Evolutionary conservation across 30 jellyfish, hydroid and myxozoan genomes (phyloP), one percentile per base, ranked within the genome.

Genomic region (Aurelia coerulea): DNA sequence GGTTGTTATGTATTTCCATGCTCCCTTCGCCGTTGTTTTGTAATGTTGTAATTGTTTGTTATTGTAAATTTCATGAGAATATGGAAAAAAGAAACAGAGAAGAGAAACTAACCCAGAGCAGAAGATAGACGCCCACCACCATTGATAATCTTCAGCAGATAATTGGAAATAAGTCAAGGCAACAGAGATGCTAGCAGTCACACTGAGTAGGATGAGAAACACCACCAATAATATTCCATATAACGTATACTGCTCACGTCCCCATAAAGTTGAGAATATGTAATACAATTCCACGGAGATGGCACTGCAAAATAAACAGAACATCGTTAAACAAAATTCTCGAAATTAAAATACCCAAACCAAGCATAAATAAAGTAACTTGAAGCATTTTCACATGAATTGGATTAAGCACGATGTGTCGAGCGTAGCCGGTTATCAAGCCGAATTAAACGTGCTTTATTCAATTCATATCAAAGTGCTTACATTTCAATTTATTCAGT

Each of bases 51-150:
- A n/a, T n/a, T n/a, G n/a, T n/a, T n/a, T n/a, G n/a, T n/a, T n/a
- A n/a, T n/a, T n/a, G n/a, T n/a, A n/a, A n/a, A n/a, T n/a, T n/a
- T n/a, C n/a, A n/a, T n/a, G n/a, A n/a, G n/a, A n/a, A n/a, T n/a
- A n/a, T n/a, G n/a, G n/a, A n/a, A 23, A 39, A 39, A 46, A 46
- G 56, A 46, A 46, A 46, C 56, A 46, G 56, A 46, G 2, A 46
- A 42, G 5, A 7, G 4, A 6, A 46, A 46, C 56, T 46, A 37
- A 92, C 98, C 98, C 98, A 37, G 97, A 73, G 46, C 98, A 86
- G 31, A 92, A 12, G 69, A 92, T 67, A 0, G 98, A 92, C 1
- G 94, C 81, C 98, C 98, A 92, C 98, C 98, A 92, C 98, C 98
- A 92, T 62, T 94, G 94, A 62, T 92, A 87, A 70, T 92, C 97